Conservation (phyloP, 1,140 invertebrate species). For the Drosophila varians region DNA sequence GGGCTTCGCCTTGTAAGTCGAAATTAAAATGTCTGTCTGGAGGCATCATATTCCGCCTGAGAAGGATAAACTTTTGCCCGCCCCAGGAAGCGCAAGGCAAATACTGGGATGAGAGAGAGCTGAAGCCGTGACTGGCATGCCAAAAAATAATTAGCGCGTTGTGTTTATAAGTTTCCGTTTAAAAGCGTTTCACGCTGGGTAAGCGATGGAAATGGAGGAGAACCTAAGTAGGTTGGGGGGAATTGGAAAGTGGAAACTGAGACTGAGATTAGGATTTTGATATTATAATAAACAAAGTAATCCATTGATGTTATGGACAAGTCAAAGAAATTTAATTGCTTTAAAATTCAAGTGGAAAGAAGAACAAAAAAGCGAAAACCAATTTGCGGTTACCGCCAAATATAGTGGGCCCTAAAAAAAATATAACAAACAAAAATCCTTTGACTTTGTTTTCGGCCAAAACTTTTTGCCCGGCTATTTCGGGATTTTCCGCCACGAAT, state of each 20-base stretch:
- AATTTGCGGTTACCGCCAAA: conserved; percentile 63
- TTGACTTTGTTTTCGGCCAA: conserved; percentile 32
- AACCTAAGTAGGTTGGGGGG: not conserved
- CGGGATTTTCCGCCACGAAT: conserved; percentile 8
- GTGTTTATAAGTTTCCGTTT: conserved; percentile 67
- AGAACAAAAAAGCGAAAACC: conserved; percentile 29
- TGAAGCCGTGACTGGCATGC: conserved; percentile 5
- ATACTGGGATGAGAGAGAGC: no score
- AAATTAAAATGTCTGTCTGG: conserved; percentile 42
- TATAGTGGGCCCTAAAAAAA: conserved; percentile 47
- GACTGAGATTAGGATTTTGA: conserved; percentile 14
- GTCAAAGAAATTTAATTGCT: conserved; percentile 21
- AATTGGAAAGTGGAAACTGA: no score
- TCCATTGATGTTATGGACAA: not conserved
- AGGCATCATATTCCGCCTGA: conserved; percentile 18
- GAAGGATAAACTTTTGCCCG: not conserved
- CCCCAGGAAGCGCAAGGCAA: no score
- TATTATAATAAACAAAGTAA: conserved; percentile 54
- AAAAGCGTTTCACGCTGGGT: conserved; percentile 51
- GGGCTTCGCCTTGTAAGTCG: not conserved
- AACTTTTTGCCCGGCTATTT: not conserved
- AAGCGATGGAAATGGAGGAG: conserved; percentile 4
- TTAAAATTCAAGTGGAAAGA: not conserved
- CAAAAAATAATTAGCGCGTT: conserved; percentile 69
- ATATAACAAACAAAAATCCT: conserved; percentile 15